Base-by-base conservation (phyloP, 2,888 invertebrate species). In the Octonoba sinensis region DNA sequence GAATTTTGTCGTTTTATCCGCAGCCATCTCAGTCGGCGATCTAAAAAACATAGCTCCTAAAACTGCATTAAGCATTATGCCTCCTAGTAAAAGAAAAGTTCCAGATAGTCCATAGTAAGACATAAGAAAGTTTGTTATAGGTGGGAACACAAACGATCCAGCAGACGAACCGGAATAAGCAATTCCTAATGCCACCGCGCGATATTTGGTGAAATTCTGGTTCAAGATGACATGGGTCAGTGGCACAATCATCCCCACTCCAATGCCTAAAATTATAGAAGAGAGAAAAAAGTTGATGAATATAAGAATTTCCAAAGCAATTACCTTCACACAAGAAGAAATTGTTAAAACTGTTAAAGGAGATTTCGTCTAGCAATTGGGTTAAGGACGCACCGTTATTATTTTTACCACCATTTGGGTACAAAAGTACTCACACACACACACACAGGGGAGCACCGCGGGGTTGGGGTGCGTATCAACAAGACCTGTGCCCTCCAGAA, bases 131-230 rank as follows among this genome's bases (percentile, higher is more conserved):
- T 84, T 73, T 11, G 83, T 67, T 4, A 85, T 20, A 0, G 83
- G 64, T 6, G 85, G 85, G 51, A 85, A 85, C 0, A 85, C 46
- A 46, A 85, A 85, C 0, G 85, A 84, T 1, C 85, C 85, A 0
- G 66, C 22, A 4, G 84, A 83, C 8, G 83, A 77, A 0, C 85
- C 85, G 11, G 85, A 75, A 62, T 84, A 85, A 6, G 84, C 84
- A 20, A 85, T 75, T 0, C 85, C 85, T 18, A 77, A 60, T 8
- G 85, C 85, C 8, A 78, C 73, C 1, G 84, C 84, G 65, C 73
- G 71, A 69, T 84, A 75, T 22, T 75, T 70, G 13, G 47, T 46
- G 54, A 85, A 85, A 46, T 85, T 65, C 12, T 67, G 75, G 75
- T 81, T 85, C 15, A 85, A 49, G 12, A 85, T 56, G 3, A 84